Conservation (phyloP, 1,140 invertebrate genomes). For the Drosophila orosa region DNA sequence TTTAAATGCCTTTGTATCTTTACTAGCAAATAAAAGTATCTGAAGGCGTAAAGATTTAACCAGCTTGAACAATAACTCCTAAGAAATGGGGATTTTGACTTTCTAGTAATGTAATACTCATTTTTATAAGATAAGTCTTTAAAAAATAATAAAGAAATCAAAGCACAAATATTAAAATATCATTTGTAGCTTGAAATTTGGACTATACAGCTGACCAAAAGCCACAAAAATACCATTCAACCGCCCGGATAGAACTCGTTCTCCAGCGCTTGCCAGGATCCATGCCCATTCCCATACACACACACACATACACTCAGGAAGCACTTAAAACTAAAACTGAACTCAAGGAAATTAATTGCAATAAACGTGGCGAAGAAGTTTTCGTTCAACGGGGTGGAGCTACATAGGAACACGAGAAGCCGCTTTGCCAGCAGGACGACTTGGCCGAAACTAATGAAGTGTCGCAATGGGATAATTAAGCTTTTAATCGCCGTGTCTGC, state of each 20-base stretch:
- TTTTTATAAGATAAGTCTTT: too few species aligned
- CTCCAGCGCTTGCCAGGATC: not conserved
- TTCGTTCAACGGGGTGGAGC: conserved; percentile 14
- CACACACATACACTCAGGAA: conserved; percentile 39
- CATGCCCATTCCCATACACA: conserved; percentile 12
- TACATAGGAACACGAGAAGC: conserved; percentile 18
- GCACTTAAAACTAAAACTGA: conserved; percentile 75
- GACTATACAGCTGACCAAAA: conserved; percentile 1
- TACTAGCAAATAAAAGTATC: too few species aligned
- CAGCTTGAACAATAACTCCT: too few species aligned
- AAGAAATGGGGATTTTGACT: not conserved
- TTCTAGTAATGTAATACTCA: too few species aligned
- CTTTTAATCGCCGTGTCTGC: conserved; percentile 72
- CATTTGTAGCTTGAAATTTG: not conserved
- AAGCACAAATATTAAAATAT: not conserved
- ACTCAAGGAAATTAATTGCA: conserved; percentile 80
- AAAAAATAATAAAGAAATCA: not conserved
- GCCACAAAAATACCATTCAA: conserved; percentile 2
- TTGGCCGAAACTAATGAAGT: conserved; percentile 79
- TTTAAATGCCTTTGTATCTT: not conserved
- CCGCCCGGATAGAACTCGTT: not conserved
- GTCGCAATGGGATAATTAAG: conserved; percentile 82
- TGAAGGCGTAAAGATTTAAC: not conserved
- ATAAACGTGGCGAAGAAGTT: conserved; percentile 70
- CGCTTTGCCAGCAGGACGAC: conserved; percentile 44